Evolutionary conservation across 2,888 invertebrate genomes (phyloP).

Genomic region (Griposia aprilina): DNA sequence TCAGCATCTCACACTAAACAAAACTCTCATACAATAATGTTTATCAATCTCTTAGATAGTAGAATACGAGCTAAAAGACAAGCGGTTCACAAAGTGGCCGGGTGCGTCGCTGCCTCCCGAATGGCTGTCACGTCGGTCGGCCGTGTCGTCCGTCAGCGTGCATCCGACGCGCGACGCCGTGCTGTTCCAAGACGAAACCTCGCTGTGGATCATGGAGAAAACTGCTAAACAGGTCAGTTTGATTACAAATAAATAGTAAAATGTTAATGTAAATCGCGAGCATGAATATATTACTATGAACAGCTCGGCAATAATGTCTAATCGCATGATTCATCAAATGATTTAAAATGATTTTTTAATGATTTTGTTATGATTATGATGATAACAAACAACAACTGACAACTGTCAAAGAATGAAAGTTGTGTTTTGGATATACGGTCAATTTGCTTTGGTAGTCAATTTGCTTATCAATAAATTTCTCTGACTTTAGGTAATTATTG

Average conservation of each 20-base stretch:
- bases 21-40: neutral
- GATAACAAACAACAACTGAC: too few relatives aligned
- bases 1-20: neutral
- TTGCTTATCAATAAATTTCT: too few relatives aligned
- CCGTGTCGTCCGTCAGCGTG: conserved; percentile 91
- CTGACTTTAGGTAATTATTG: too few relatives aligned
- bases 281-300: too few relatives aligned
- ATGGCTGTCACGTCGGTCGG: conserved; percentile 91
- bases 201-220: conserved; percentile 89
- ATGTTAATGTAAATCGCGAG: too few relatives aligned
- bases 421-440: too few relatives aligned
- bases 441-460: too few relatives aligned
- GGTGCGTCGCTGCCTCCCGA: conserved; percentile 88
- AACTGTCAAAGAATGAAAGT: too few relatives aligned
- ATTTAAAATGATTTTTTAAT: too few relatives aligned
- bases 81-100: conserved; percentile 92
- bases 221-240: conserved; percentile 65
- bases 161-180: conserved; percentile 92
- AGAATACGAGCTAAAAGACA: conserved; percentile 93
- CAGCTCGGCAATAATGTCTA: too few relatives aligned
- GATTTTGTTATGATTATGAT: too few relatives aligned
- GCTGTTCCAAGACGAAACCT: conserved; percentile 93
- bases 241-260: neutral
- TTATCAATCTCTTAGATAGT: conserved; percentile 90
- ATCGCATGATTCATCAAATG: too few relatives aligned